Percentiles rank a stretch among this genome's conserved stretches.
These are phyloP conservation scores for Ditylenchus dipsaci DNA, from an alignment of 1,140 invertebrate species.

Conservation along the genomic window DNA sequence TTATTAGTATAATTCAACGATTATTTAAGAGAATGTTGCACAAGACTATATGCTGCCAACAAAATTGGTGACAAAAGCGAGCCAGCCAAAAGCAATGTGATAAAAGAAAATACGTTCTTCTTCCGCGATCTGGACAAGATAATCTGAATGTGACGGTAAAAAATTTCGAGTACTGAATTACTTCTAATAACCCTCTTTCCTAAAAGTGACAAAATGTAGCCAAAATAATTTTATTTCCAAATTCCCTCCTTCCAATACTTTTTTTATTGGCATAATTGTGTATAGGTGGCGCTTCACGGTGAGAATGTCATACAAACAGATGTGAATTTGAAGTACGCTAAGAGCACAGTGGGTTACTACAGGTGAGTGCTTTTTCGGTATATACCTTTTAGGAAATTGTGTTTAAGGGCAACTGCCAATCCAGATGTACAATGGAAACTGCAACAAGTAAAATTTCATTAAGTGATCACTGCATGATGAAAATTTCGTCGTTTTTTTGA, in stretches of 20 bases:
- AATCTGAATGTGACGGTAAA: conserved; percentile 18
- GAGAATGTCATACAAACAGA: conserved; percentile 24
- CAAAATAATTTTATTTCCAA: no score
- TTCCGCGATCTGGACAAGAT: conserved; percentile 17
- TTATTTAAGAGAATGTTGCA: conserved; percentile 11
- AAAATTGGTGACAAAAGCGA: conserved; percentile 4
- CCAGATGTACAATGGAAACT: conserved; percentile 37
- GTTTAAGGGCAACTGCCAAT: conserved; percentile 26
- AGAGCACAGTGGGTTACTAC: conserved; percentile 25
- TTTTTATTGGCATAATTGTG: no score
- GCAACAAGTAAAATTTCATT: conserved; percentile 16
- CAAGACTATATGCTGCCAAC: conserved; percentile 15
- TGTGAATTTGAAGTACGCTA: conserved; percentile 28
- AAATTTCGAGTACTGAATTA: not conserved
- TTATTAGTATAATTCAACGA: no score
- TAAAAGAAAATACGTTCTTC: conserved; percentile 18
- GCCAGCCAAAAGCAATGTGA: conserved; percentile 1
- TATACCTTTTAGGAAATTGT: conserved; percentile 14
- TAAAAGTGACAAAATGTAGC: no score
- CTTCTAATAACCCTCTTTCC: no score
- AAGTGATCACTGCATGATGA: no score
- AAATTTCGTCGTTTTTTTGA: no score
- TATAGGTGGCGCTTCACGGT: not conserved
- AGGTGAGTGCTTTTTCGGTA: conserved; percentile 15
- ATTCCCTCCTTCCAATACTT: not conserved